Percentiles rank a stretch among this genome's conserved stretches.
Conservation (phyloP, 1,140 invertebrate species). For the Ostrea edulis region DNA sequence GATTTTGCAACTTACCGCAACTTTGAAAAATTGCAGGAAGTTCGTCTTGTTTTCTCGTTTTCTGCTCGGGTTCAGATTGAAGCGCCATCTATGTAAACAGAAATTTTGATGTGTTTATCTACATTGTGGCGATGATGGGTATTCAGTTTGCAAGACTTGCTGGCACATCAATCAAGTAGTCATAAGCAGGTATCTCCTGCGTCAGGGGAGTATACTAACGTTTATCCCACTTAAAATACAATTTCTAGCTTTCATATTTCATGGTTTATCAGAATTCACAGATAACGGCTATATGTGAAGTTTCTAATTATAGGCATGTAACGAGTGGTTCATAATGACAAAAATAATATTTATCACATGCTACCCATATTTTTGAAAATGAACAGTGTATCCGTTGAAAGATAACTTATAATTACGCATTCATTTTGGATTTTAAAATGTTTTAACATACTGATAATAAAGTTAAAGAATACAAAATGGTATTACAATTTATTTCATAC, state of each 20-base stretch:
- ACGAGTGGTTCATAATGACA: not conserved
- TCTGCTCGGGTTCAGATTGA: conserved; percentile 20
- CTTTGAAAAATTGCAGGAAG: conserved; percentile 6
- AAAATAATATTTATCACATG: not conserved
- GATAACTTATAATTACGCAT: not conserved
- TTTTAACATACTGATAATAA: not conserved
- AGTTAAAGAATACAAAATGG: not conserved
- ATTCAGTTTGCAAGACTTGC: conserved; percentile 3
- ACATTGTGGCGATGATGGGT: conserved; percentile 11
- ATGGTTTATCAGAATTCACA: conserved; percentile 7
- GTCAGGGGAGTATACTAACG: not conserved
- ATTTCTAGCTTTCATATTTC: conserved; percentile 32
- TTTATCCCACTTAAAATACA: conserved; percentile 35
- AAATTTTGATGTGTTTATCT: conserved; percentile 25
- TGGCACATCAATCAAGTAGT: conserved; percentile 18
- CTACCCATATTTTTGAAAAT: not conserved
- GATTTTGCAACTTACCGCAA: not conserved
- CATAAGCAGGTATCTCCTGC: not conserved
- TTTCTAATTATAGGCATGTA: not conserved
- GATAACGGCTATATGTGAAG: not conserved
- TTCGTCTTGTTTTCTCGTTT: conserved; percentile 29
- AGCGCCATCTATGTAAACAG: conserved; percentile 38
- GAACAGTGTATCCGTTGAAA: not conserved
- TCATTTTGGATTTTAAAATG: not conserved
- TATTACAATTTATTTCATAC: not conserved